Evolutionary conservation across 2,113 vertebrate genomes (phyloP), one percentile per base, ranked within the genome.

Genomic region (Neopipo cinnamomea): DNA sequence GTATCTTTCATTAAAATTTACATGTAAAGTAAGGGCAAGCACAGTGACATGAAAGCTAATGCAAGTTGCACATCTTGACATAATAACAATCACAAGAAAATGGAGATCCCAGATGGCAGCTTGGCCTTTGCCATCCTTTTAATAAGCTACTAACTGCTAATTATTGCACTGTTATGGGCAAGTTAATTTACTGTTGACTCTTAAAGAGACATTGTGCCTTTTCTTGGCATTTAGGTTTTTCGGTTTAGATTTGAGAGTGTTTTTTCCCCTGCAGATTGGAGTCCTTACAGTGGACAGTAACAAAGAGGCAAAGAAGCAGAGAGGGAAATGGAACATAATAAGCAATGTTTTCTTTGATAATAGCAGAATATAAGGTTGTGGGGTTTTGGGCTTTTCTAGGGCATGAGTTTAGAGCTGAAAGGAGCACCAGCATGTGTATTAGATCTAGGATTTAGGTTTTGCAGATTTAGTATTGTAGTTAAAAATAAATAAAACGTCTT

Each of bases 111-210:
- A 98, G 98, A 98, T 98, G 98, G 98, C 98, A 98, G 97, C 97
- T 98, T 98, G 98, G 97, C 98, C 98, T 98, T 97, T 98, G 98
- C 97, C 97, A 98, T 98, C 97, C 98, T 98, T 98, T 98, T 98
- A 98, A 98, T 98, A 98, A 98, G 97, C 98, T 98, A 98, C 98
- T 98, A 98, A 98, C 97, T 97, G 98, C 98, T 98, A 98, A 98
- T 98, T 98, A 98, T 98, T 98, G 98, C 97, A 97, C 98, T 98
- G 95, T 98, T 98, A 97, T 59, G 97, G 98, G 98, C 97, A 97
- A 98, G 97, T 98, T 98, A 98, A 98, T 98, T 98, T 98, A 98
- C 98, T 98, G 97, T 98, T 98, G 98, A 98, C 97, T 98, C 98
- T 98, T 98, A 98, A 98, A 98, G 98, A 96, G 96, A 98, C 86